Base-by-base conservation (phyloP, 2,113 vertebrate species). In the Aepyceros melampus region DNA sequence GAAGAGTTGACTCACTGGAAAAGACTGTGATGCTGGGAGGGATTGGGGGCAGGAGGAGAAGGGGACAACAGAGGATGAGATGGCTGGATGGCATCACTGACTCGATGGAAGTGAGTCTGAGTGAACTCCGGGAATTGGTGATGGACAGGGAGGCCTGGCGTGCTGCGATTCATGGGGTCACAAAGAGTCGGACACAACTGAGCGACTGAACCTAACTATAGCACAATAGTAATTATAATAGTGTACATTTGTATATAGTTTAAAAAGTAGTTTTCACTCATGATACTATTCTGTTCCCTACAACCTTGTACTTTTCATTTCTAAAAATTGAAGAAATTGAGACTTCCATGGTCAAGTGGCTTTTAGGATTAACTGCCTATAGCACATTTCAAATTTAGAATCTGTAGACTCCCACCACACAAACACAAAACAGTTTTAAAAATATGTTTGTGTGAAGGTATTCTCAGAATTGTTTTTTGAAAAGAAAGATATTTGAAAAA, bases 401-500 rank as follows among this genome's bases (percentile, higher is more conserved):
- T 86, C 43, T 86, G 14, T 1, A 11, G 23, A 74, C 29, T 49
- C 6, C 25, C 88, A 67, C 43, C 19, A 78, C 78, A 76, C 71
- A 43, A 25, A 76, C 71, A 94, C 47, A 81, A 89, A 31, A 23
- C 58, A 19, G 53, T 47, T 89, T 89, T 43, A 31, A 27, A 81
- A 87, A 56, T 74, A 47, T 87, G 40, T n/a, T 47, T 90, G 25
- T 40, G 7, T 92, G 91, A 71, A 51, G 13, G 95, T 91, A 53
- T 36, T 84, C n/a, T 25, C 25, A 49, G 83, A 29, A 85, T 51
- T 67, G 6, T 58, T 88, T 82, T 67, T 27, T 29, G 36, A 40
- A 56, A 96, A 79, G 71, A 90, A 87, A 93, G 19, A 23, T 78
- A 25, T 89, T 71, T 5, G 55, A 74, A 12, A 81, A 90, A 76